Evolutionary conservation across 2,113 vertebrate genomes (phyloP).

Genomic region (Corythaixoides concolor): DNA sequence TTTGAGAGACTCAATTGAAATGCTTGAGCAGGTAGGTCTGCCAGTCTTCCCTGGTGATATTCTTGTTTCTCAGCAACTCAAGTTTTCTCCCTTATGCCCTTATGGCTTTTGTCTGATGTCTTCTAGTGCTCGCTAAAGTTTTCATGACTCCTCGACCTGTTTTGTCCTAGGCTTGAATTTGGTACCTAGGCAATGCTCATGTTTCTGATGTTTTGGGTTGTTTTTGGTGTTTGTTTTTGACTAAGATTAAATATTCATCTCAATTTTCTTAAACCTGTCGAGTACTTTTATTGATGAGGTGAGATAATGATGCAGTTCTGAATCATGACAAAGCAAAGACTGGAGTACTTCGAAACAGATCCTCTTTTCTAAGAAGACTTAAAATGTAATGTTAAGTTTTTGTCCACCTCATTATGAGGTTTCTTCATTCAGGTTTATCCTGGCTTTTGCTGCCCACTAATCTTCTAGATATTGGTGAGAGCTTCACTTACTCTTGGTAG

Average conservation of each 20-base stretch:
- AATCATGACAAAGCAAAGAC: not conserved
- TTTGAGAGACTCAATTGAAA: slow-evolving; percentile 90
- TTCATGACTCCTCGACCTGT: not conserved
- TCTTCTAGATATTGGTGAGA: not conserved
- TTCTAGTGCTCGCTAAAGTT: not conserved
- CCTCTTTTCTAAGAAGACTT: not conserved
- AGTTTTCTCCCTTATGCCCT: not conserved
- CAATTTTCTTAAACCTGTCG: not conserved
- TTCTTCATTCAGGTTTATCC: not conserved
- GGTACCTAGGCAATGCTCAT: not conserved
- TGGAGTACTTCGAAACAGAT: not conserved
- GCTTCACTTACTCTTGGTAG: not conserved
- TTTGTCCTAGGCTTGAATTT: not conserved
- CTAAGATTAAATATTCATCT: not conserved
- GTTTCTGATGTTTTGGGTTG: not conserved
- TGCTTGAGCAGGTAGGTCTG: slow-evolving; percentile 87
- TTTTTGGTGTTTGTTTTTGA: not conserved
- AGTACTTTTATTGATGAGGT: not conserved
- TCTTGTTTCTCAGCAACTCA: not conserved
- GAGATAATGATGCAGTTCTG: not conserved
- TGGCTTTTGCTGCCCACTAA: not conserved
- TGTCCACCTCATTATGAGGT: not conserved
- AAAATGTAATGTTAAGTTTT: not conserved
- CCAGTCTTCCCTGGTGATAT: not conserved
- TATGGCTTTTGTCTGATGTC: not conserved